Conservation (phyloP, 2,113 vertebrate genomes). For the Procavia capensis region DNA sequence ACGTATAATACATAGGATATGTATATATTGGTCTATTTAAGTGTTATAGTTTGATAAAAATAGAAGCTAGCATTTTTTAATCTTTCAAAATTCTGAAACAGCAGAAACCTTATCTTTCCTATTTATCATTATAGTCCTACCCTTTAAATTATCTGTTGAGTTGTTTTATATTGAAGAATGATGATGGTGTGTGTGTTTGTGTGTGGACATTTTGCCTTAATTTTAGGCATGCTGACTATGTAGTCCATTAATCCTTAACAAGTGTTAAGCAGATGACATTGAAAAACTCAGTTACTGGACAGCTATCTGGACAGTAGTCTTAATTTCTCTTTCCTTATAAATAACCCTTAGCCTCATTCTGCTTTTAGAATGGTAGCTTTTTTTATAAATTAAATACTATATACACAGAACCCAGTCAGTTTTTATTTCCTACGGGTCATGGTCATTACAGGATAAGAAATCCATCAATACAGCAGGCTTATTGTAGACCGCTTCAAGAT, state of each 20-base stretch:
- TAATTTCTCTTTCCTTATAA: neutral
- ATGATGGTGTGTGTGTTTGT: neutral
- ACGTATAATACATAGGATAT: constrained; percentile 61
- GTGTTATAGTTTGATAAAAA: constrained; percentile 9
- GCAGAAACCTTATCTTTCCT: neutral
- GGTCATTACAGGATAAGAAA: constrained; percentile 7
- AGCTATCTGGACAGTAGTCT: neutral
- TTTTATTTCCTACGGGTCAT: neutral
- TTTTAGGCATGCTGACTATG: neutral
- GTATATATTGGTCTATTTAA: constrained; percentile 41
- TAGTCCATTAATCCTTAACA: neutral
- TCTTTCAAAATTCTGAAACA: neutral
- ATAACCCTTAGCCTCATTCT: neutral
- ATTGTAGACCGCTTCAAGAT: neutral
- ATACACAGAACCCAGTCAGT: neutral
- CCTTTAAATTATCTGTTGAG: neutral
- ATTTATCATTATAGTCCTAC: neutral
- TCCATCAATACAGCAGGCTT: neutral
- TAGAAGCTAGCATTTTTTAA: neutral
- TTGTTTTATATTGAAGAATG: neutral
- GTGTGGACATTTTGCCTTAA: neutral
- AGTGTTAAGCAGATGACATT: constrained; percentile 7
- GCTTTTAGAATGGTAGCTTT: neutral
- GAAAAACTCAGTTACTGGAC: neutral
- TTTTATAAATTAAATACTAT: neutral